Evolutionary conservation across 2,113 vertebrate species (phyloP).

Genomic region (Hassar affinis): DNA sequence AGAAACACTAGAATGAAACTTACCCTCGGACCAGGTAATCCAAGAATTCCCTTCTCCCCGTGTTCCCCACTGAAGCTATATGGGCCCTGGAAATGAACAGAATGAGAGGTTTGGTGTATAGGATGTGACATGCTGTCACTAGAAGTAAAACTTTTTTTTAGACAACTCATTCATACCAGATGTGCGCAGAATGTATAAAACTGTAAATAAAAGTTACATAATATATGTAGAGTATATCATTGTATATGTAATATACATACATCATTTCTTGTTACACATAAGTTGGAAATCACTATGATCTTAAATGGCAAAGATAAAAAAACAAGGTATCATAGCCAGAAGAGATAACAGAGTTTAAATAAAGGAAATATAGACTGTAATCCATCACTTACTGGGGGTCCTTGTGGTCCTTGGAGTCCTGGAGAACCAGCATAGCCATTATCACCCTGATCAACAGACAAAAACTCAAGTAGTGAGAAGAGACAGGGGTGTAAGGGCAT

Average conservation of each 20-base stretch:
- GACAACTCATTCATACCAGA: not conserved
- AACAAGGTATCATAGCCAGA: not conserved
- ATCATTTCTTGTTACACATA: not conserved
- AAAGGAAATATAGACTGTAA: not conserved
- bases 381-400: slow-evolving; percentile 72
- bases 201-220: not conserved
- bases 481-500: not conserved
- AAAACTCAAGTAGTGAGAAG: slow-evolving; percentile 25
- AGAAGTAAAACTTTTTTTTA: not conserved
- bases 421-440: slow-evolving; percentile 74
- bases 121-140: not conserved
- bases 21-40: slow-evolving; percentile 88
- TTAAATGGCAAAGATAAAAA: not conserved
- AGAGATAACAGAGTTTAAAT: not conserved
- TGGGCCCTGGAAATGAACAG: slow-evolving; percentile 68
- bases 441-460: slow-evolving; percentile 76
- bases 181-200: not conserved
- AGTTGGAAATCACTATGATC: not conserved
- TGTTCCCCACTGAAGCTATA: slow-evolving; percentile 72
- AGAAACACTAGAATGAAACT: slow-evolving; percentile 45
- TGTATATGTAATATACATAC: no score
- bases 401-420: slow-evolving; percentile 72
- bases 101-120: not conserved
- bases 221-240: not conserved
- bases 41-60: slow-evolving; percentile 89